Percentiles rank a stretch among this genome's conserved stretches.
Conservation (phyloP, 2,888 invertebrate genomes). For the Halictus quadricinctus region DNA sequence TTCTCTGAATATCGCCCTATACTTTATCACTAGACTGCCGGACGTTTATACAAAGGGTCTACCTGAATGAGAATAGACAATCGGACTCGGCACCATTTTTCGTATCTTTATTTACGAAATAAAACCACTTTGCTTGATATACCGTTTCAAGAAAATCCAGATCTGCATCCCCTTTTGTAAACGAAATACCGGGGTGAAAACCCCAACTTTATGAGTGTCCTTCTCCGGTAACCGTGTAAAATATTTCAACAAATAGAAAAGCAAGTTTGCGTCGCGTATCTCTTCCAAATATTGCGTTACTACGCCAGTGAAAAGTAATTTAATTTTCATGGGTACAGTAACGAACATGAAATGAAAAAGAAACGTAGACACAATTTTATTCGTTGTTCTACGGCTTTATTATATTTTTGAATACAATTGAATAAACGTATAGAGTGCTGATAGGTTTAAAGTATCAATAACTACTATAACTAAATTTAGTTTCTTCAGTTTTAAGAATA, state of each 20-base stretch:
- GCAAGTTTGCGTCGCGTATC: neutral
- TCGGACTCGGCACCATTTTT: constrained; percentile 11
- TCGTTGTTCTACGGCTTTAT: neutral
- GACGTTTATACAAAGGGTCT: neutral
- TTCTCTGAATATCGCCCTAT: neutral
- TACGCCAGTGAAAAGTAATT: neutral
- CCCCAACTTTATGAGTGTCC: neutral
- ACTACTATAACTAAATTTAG: too few relatives aligned
- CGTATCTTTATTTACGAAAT: constrained; percentile 12
- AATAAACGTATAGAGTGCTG: neutral
- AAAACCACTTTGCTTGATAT: constrained; percentile 9
- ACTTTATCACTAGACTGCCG: constrained; percentile 6
- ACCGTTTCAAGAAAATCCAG: constrained; percentile 6
- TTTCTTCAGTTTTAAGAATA: neutral
- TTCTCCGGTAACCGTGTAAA: neutral
- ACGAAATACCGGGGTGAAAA: neutral
- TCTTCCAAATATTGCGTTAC: neutral
- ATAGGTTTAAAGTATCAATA: too few relatives aligned
- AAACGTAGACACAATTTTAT: neutral
- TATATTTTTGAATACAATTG: neutral
- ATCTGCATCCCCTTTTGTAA: neutral
- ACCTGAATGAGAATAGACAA: constrained; percentile 2
- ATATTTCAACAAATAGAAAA: constrained; percentile 1
- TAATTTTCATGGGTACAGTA: neutral
- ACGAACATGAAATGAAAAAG: neutral